phyloP scores from a whole-genome alignment of 2,113 vertebrate genomes.

The Penelope pileata region DNA sequence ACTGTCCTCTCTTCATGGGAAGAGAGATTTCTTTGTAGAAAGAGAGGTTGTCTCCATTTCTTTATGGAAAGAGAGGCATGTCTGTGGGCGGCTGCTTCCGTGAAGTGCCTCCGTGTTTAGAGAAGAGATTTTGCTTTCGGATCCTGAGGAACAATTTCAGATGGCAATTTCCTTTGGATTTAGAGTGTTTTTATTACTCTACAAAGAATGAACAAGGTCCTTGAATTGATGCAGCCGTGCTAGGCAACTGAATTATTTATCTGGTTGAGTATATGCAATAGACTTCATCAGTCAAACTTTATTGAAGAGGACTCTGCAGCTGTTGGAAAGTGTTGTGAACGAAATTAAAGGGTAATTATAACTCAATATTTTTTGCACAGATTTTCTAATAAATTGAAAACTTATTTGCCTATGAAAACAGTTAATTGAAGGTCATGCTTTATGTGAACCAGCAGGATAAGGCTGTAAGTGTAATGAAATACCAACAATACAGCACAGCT shows the following conservation, averaged over 20 bases:
- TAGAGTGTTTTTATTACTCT: background rate
- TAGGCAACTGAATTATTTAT: background rate
- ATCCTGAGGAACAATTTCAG: background rate
- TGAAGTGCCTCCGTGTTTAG: accelerated
- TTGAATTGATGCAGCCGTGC: background rate
- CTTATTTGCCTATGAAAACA: background rate
- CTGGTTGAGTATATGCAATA: background rate
- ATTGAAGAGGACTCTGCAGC: background rate
- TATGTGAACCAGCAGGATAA: background rate
- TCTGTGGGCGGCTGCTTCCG: background rate
- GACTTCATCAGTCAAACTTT: background rate
- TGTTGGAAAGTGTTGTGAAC: background rate
- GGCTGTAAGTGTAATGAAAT: background rate
- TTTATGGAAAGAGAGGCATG: background rate
- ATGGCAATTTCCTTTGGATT: background rate
- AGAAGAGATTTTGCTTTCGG: background rate
- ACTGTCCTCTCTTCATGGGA: background rate
- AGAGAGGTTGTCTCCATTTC: background rate
- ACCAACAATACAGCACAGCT: background rate
- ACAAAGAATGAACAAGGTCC: background rate
- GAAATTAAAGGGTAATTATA: background rate
- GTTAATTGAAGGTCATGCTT: background rate
- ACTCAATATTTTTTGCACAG: background rate
- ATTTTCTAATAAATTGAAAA: background rate
- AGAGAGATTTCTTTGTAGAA: background rate